These are phyloP conservation scores for Helleia helle DNA, from an alignment of 2,888 invertebrate species.

Conservation along the genomic window DNA sequence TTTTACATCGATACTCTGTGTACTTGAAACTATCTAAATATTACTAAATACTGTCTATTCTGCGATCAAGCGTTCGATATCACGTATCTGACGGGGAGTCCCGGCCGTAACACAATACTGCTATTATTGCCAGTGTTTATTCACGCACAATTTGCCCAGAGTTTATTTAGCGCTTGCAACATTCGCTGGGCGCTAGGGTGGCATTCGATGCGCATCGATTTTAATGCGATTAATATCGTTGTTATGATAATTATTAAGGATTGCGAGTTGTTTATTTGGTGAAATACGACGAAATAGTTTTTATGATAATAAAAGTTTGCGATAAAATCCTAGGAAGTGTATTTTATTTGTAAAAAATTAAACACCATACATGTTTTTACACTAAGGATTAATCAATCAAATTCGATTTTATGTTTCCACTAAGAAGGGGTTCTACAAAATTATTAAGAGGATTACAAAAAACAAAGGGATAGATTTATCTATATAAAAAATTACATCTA, in stretches of 20 bases:
- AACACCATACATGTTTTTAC: no score
- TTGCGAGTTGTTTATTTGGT: constrained; percentile 1
- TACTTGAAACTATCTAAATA: no score
- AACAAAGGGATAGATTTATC: no score
- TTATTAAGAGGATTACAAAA: no score
- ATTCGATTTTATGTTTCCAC: no score
- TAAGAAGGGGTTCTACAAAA: no score
- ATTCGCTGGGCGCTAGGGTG: constrained; percentile 26
- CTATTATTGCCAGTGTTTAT: constrained; percentile 65
- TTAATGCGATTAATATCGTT: constrained; percentile 18
- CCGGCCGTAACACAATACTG: constrained; percentile 54
- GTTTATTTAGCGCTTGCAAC: constrained; percentile 63
- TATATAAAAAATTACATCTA: no score
- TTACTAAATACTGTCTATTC: constrained; percentile 15
- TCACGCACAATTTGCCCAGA: constrained; percentile 66
- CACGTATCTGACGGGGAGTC: constrained; percentile 23
- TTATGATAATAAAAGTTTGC: no score
- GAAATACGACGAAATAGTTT: background rate
- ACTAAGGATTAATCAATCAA: no score
- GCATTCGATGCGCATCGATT: constrained; percentile 12
- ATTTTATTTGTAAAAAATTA: no score
- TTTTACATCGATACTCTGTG: no score
- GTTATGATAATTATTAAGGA: constrained; percentile 12
- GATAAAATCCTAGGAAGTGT: no score
- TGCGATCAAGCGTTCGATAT: constrained; percentile 26